Evolutionary conservation across 2,113 vertebrate genomes (phyloP).

Genomic region (Nesoenas mayeri): DNA sequence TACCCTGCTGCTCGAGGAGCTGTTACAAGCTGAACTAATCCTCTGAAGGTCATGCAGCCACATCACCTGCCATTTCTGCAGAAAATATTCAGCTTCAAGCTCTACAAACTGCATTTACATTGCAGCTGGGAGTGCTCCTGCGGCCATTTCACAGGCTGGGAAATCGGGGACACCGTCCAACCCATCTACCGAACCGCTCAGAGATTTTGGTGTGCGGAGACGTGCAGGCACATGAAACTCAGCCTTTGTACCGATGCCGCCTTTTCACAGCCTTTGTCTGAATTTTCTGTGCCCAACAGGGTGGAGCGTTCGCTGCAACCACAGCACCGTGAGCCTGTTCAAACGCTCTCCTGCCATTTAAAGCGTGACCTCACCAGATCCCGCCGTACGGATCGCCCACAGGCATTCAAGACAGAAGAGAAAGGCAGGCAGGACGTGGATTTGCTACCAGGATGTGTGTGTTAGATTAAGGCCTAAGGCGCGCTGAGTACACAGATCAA

Average conservation of each 20-base stretch:
- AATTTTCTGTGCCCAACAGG: neutral
- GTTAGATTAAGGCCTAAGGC: neutral
- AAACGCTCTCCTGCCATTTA: neutral
- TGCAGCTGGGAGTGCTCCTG: neutral
- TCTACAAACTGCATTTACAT: neutral
- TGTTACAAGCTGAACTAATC: neutral
- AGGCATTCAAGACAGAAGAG: neutral
- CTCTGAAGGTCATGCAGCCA: neutral
- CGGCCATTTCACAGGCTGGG: neutral
- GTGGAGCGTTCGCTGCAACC: neutral
- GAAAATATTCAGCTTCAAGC: neutral
- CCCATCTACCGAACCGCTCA: neutral
- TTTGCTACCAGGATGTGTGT: neutral
- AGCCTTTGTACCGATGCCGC: neutral
- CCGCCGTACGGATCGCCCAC: neutral
- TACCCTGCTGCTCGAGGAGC: neutral
- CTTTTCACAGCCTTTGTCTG: neutral
- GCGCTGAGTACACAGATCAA: neutral
- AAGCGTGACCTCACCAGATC: neutral
- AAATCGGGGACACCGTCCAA: neutral
- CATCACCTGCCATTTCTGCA: neutral
- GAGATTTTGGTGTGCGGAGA: neutral
- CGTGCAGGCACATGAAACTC: neutral
- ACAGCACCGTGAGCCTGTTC: neutral
- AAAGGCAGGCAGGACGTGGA: neutral